Base-by-base conservation (phyloP, 2,113 vertebrate genomes). In the Danio rerio region DNA sequence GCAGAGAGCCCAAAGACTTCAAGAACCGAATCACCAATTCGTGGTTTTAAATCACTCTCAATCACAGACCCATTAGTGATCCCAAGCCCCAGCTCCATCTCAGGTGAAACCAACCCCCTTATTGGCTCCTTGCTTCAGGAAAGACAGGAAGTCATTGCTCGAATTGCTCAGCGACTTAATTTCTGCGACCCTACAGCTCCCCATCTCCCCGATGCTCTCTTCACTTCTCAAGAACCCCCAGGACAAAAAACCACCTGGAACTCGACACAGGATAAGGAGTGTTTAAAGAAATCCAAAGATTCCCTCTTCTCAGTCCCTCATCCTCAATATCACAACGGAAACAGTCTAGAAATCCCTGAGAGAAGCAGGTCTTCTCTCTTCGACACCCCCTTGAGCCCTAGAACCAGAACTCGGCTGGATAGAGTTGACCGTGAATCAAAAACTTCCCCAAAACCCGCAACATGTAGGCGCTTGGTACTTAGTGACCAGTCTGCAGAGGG, bases 91-190 rank as follows among this genome's bases (percentile, higher is more conserved):
- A 91, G 92, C 83, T 92, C 94, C n/a, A 31, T 92, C 10, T 85
- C 89, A 0, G 92, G 90, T 15, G 96, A 98, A 86, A 93, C 94
- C 42, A 97, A 96, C 88, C 96, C 97, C 83, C 90, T 98, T 88
- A 99, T 99, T 87, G 96, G 96, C 73, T 97, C 95, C 66, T 92
- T 99, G 83, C 96, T 99, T 89, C 97, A 98, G 82, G 97, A 99
- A 66, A 94, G 97, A 81, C 96, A 99, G 87, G 97, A 99, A 87
- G 96, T 99, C 79, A 99, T 99, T 4, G 97, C 97, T 69, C 95
- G 98, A 87, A 99, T 98, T 59, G 97, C 98, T 84, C 97, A 99
- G 90, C 96, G 97, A 88, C 92, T 99, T 87, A 96, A 97, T 90
- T 96, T 97, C 90, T 99, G 97, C 86, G 97, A 99, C 89, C 96